phyloP scores from a whole-genome alignment of 2,797 vertebrate species.

The Rhincodon typus region DNA sequence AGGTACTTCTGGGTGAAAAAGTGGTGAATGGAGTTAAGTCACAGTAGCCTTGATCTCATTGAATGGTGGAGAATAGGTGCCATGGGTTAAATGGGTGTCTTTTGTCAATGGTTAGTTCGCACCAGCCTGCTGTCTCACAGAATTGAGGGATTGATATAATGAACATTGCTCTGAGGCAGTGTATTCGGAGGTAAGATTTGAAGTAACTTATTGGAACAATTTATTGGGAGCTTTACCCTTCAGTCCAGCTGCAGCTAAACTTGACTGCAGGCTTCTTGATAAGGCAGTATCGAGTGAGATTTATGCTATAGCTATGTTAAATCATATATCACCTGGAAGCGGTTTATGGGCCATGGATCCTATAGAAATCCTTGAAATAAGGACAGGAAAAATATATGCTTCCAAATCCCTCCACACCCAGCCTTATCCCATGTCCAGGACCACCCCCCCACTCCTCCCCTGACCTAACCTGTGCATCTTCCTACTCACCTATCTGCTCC shows the following conservation, averaged over 20 bases:
- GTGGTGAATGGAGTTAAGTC: no score
- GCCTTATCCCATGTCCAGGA: no score
- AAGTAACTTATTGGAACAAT: slow-evolving; percentile 23
- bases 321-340: slow-evolving; percentile 22
- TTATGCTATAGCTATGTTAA: background rate
- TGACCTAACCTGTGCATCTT: no score
- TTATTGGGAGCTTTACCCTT: slow-evolving; percentile 32
- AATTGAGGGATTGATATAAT: no score
- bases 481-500: no score
- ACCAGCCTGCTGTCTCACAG: background rate
- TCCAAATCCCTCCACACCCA: no score
- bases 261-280: background rate
- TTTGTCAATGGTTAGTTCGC: background rate
- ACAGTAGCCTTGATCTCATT: no score
- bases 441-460: no score
- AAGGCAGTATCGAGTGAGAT: background rate
- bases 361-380: slow-evolving; percentile 6
- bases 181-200: background rate
- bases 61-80: no score
- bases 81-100: no score
- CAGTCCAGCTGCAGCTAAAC: background rate
- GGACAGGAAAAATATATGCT: background rate
- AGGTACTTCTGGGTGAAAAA: no score
- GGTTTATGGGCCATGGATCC: slow-evolving; percentile 14
- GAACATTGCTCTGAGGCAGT: background rate